Percentiles rank a stretch among this genome's conserved stretches.
These are phyloP conservation scores for Odontesthes bonariensis DNA, from an alignment of 2,113 vertebrate genomes.

Conservation along the genomic window DNA sequence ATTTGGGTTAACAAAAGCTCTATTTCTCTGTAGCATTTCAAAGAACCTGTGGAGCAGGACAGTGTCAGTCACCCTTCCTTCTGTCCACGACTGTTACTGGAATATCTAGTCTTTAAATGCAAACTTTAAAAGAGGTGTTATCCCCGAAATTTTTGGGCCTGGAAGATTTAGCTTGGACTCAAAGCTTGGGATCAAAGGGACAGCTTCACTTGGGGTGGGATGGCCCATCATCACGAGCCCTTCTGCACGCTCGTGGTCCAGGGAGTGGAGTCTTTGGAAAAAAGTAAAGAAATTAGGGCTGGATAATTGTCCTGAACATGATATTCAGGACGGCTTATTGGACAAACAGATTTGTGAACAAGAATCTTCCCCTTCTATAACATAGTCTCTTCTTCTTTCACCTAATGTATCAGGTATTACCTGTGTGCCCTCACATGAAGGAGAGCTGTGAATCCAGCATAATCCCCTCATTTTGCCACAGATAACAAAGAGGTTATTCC, in stretches of 20 bases:
- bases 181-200: neutral
- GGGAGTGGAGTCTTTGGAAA: neutral
- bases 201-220: neutral
- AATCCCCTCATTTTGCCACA: neutral
- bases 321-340: slow-evolving; percentile 1
- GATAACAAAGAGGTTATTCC: neutral
- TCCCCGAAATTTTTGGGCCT: too few relatives aligned
- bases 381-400: too few relatives aligned
- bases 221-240: neutral
- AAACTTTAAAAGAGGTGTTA: neutral
- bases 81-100: neutral
- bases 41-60: neutral
- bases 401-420: neutral
- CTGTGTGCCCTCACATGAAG: neutral
- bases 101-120: slow-evolving; percentile 5
- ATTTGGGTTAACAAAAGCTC: neutral
- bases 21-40: neutral
- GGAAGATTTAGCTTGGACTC: neutral
- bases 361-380: neutral
- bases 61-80: neutral
- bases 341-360: slow-evolving; percentile 5
- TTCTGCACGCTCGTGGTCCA: neutral
- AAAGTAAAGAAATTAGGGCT: slow-evolving; percentile 1
- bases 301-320: slow-evolving; percentile 15
- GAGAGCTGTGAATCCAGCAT: slow-evolving; percentile 8